Conservation (phyloP, 2,113 vertebrate species). For the Psettodes erumei region DNA sequence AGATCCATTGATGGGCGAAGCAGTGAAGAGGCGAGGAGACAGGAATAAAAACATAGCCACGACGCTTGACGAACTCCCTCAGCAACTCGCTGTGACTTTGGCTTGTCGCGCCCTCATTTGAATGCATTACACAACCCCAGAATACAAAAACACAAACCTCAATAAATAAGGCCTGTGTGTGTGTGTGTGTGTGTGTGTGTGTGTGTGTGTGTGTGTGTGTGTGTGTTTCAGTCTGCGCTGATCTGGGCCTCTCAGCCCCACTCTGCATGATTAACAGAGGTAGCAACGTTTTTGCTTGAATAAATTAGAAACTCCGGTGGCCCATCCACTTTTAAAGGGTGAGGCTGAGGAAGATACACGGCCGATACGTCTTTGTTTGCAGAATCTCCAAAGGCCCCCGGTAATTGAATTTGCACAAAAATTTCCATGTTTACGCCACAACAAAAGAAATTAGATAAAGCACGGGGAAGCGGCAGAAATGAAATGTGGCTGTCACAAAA, state of each 20-base stretch:
- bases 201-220: constrained; percentile 60
- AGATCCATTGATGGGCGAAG: constrained; percentile 76
- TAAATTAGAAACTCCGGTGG: constrained; percentile 75
- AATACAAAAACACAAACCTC: constrained; percentile 75
- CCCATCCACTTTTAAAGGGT: constrained; percentile 53
- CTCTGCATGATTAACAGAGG: constrained; percentile 74
- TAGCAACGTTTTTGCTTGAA: constrained; percentile 68
- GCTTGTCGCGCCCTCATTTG: constrained; percentile 75
- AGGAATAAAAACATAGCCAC: constrained; percentile 70
- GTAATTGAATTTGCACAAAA: constrained; percentile 79
- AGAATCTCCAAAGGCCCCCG: constrained; percentile 75
- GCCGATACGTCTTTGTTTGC: constrained; percentile 71
- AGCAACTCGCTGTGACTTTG: constrained; percentile 72
- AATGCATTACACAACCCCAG: constrained; percentile 75
- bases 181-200: constrained; percentile 66
- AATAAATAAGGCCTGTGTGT: constrained; percentile 74
- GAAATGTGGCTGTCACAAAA: constrained; percentile 74
- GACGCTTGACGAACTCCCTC: constrained; percentile 71
- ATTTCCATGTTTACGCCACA: constrained; percentile 77
- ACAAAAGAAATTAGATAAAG: constrained; percentile 80
- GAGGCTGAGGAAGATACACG: constrained; percentile 50
- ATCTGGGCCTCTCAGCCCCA: constrained; percentile 72
- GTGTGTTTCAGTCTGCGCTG: constrained; percentile 47
- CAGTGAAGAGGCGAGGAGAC: constrained; percentile 67
- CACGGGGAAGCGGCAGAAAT: constrained; percentile 55